Conservation (phyloP, 2,797 vertebrate species). For the Hypotaenidia okinawae region DNA sequence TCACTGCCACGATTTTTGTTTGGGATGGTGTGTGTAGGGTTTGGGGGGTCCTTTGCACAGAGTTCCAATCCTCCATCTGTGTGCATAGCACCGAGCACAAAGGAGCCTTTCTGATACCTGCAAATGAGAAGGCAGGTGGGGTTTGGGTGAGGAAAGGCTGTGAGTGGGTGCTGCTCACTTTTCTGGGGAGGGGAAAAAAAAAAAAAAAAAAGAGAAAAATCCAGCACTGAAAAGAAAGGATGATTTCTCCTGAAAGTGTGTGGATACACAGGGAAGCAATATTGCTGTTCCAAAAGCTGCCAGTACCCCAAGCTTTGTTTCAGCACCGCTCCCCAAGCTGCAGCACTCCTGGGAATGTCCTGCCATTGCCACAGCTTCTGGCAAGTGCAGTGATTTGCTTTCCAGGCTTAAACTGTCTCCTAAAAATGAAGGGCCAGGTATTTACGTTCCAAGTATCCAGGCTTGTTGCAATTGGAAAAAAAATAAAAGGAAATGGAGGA, state of each 20-base stretch:
- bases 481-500: slow-evolving; percentile 3
- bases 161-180: neutral
- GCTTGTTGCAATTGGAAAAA: neutral
- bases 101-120: neutral
- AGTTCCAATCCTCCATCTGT: neutral
- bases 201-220: neutral
- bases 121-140: neutral
- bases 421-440: neutral
- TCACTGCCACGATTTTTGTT: neutral
- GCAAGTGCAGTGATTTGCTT: neutral
- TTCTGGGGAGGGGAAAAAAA: too few species aligned
- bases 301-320: neutral
- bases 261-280: too few species aligned
- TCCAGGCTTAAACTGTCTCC: neutral
- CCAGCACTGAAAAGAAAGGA: neutral
- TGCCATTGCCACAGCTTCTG: neutral
- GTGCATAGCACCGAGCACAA: neutral
- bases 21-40: neutral
- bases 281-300: neutral
- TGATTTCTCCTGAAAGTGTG: neutral
- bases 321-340: neutral
- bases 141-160: neutral
- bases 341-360: neutral
- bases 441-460: neutral
- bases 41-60: neutral